Base-by-base conservation (phyloP, 2,888 invertebrate genomes). In the Amaurobius ferox region DNA sequence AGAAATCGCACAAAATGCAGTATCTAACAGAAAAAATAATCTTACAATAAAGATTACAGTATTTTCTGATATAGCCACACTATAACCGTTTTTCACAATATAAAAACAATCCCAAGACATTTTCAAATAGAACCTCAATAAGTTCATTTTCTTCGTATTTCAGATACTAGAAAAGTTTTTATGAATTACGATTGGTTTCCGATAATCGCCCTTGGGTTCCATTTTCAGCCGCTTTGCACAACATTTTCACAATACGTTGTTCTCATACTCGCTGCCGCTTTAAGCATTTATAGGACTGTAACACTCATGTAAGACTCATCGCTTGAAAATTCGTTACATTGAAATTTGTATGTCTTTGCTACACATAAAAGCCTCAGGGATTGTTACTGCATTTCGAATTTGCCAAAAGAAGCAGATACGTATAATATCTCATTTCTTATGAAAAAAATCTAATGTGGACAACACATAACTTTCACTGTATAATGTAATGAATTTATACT, bases 21-120 rank as follows among this genome's bases (percentile, higher is more conserved):
- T 76, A 66, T 67, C 66, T 23, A 48, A 28, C 48, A 67, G 62
- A n/a, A n/a, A n/a, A 76, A 13, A 39, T 55, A 26, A 13, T 39
- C 79, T 73, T 72, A 79, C 79, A 79, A 79, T 79, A 66, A 79
- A 48, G 79, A 79, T 79, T 72, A 79, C 72, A 70, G 72, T 72
- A 79, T 79, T 73, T 79, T 79, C 55, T 72, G 72, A 39, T 66
- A n/a, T n/a, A n/a, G n/a, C 72, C 67, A 79, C 66, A 64, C 72
- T 66, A 66, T 73, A 66, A 26, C 64, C 16, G 16, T 44, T 44
- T 44, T 44, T 44, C 6, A 44, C 11, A 44, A 44, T 44, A 44
- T 44, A 44, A 44, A 44, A 44, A 44, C 44, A 44, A 44, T 44
- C 44, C 6, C 44, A 13, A 44, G 44, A 16, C 6, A 16, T 44